Conservation (phyloP, 2,113 vertebrate species). For the Sebastes schlegelii region DNA sequence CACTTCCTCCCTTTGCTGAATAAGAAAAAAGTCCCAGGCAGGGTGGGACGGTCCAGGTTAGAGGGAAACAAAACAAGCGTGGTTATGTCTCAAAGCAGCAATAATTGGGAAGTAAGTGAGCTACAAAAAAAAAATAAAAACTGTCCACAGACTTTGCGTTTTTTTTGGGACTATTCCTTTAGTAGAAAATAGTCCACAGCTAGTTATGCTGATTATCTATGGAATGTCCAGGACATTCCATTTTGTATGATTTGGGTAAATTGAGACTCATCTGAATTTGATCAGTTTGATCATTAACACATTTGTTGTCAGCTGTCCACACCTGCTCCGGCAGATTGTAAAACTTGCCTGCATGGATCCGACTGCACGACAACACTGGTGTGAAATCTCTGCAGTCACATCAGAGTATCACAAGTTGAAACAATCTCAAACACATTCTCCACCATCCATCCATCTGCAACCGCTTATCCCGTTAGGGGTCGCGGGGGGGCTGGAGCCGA, state of each 20-base stretch:
- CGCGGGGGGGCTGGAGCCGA: too few relatives aligned
- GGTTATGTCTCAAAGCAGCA: constrained; percentile 55
- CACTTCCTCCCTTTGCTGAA: constrained; percentile 62
- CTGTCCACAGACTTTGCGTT: not conserved
- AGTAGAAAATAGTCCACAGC: not conserved
- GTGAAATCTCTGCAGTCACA: constrained; percentile 10
- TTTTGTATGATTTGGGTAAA: not conserved
- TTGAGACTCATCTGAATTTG: not conserved
- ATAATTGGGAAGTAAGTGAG: constrained; percentile 1
- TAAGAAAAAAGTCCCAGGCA: constrained; percentile 56
- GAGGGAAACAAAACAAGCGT: constrained; percentile 55
- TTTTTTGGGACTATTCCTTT: not conserved
- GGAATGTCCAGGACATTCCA: too few relatives aligned
- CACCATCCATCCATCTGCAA: not conserved
- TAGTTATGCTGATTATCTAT: not conserved
- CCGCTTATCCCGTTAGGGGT: too few relatives aligned
- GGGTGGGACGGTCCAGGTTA: constrained; percentile 50
- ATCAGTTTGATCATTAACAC: constrained; percentile 6
- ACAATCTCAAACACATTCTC: not conserved
- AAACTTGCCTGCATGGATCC: not conserved
- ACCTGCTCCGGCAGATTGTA: not conserved
- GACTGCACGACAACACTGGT: not conserved
- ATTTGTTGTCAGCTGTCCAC: constrained; percentile 1
- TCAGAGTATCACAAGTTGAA: not conserved
- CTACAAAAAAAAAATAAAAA: not conserved